Conservation (phyloP, 2,797 vertebrate species). For the Parambassis ranga region DNA sequence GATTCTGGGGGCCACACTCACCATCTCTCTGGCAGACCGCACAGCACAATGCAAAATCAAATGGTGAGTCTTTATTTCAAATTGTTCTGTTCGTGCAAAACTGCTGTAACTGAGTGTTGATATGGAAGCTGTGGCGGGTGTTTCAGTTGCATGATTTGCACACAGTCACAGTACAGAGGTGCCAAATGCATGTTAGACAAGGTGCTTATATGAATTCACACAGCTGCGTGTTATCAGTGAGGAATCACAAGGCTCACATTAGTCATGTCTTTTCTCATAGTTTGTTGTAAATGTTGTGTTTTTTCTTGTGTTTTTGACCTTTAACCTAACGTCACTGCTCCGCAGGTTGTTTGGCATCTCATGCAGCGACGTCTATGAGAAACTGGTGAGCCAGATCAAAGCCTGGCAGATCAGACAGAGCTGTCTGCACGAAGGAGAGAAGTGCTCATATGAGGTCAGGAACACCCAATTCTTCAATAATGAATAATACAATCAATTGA, state of each 20-base stretch:
- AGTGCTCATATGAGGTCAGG: constrained; percentile 62
- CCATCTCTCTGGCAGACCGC: constrained; percentile 23
- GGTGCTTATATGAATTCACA: neutral
- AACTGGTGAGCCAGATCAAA: constrained; percentile 74
- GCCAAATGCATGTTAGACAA: constrained; percentile 2
- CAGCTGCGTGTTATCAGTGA: neutral
- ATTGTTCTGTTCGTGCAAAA: too few relatives aligned
- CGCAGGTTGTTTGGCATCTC: constrained; percentile 59
- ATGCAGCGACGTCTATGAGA: constrained; percentile 40
- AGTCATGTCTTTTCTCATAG: neutral
- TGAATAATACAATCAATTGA: too few relatives aligned
- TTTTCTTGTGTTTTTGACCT: neutral
- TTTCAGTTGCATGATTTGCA: neutral
- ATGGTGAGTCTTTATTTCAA: constrained; percentile 51
- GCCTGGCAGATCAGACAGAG: constrained; percentile 61
- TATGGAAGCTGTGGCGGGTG: too few relatives aligned
- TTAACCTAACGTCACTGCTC: neutral
- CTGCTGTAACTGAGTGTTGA: too few relatives aligned
- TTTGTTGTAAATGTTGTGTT: neutral
- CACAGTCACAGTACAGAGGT: neutral
- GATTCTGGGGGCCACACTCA: constrained; percentile 31
- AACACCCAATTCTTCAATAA: neutral
- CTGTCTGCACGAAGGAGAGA: constrained; percentile 55
- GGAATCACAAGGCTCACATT: constrained; percentile 25
- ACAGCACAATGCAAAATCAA: constrained; percentile 60